phyloP scores from a whole-genome alignment of 2,113 vertebrate species.

The Baryphthengus martii region DNA sequence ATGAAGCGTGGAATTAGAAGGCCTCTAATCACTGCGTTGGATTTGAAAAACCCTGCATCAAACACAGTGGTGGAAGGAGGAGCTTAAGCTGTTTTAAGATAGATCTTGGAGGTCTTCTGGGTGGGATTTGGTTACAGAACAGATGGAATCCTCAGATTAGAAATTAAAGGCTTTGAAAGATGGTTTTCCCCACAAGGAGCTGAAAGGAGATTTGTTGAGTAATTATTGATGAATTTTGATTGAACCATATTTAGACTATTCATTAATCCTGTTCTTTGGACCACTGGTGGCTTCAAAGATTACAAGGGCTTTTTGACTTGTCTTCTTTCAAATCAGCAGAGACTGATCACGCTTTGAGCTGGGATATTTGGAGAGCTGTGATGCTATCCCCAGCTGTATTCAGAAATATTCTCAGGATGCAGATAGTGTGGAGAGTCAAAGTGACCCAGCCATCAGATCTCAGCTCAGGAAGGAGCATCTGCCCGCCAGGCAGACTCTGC shows the following conservation, averaged over 20 bases:
- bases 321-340: not conserved
- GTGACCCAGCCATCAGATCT: not conserved
- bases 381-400: not conserved
- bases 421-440: not conserved
- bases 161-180: not conserved
- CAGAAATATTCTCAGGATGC: not conserved
- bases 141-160: not conserved
- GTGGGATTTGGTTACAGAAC: not conserved
- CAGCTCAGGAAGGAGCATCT: not conserved
- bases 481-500: not conserved
- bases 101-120: not conserved
- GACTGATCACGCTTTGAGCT: not conserved
- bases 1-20: not conserved
- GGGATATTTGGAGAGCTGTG: not conserved
- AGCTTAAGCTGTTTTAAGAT: not conserved
- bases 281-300: not conserved
- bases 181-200: not conserved
- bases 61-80: not conserved
- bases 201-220: not conserved
- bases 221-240: not conserved
- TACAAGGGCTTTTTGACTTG: not conserved
- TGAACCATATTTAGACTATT: not conserved
- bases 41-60: constrained; percentile 34
- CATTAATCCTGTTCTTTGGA: not conserved
- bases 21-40: not conserved